Percentiles rank a stretch among this genome's conserved stretches.
Evolutionary conservation across 2,113 vertebrate genomes (phyloP).

Genomic region (Aptenodytes forsteri): DNA sequence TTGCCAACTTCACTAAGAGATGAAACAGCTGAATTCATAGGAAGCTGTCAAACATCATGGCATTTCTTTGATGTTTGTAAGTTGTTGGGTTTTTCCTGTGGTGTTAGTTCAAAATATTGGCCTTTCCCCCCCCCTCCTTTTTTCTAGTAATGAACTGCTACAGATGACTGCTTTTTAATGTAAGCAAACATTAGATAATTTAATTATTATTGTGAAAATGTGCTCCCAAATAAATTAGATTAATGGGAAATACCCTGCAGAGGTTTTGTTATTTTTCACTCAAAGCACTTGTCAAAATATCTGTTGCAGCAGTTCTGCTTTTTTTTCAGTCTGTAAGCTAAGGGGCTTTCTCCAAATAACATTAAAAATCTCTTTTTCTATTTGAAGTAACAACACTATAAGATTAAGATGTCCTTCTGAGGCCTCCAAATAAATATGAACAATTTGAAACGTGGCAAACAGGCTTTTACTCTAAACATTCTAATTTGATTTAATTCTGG

Average conservation of each 20-base stretch:
- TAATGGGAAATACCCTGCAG: constrained; percentile 70
- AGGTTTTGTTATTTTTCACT: constrained; percentile 71
- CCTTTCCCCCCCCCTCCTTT: not conserved
- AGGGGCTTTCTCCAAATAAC: constrained; percentile 15
- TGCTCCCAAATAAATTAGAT: constrained; percentile 73
- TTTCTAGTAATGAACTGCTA: constrained; percentile 61
- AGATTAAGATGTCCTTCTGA: constrained; percentile 15
- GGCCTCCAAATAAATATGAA: constrained; percentile 1
- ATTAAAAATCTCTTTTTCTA: constrained; percentile 31
- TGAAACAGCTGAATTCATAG: constrained; percentile 36
- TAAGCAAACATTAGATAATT: constrained; percentile 65
- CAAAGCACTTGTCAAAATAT: constrained; percentile 61
- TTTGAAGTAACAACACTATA: constrained; percentile 6
- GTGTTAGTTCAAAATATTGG: constrained; percentile 48
- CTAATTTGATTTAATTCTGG: constrained; percentile 30
- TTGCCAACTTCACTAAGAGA: constrained; percentile 27
- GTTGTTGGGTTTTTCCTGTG: constrained; percentile 9
- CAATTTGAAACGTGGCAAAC: not conserved
- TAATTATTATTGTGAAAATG: constrained; percentile 69
- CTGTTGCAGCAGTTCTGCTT: not conserved
- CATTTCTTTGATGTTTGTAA: constrained; percentile 47
- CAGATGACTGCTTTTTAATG: constrained; percentile 61
- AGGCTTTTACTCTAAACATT: not conserved
- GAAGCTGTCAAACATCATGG: constrained; percentile 41
- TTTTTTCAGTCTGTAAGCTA: not conserved